Evolutionary conservation across 2,888 invertebrate species (phyloP).

Genomic region (Zelleria hepariella): DNA sequence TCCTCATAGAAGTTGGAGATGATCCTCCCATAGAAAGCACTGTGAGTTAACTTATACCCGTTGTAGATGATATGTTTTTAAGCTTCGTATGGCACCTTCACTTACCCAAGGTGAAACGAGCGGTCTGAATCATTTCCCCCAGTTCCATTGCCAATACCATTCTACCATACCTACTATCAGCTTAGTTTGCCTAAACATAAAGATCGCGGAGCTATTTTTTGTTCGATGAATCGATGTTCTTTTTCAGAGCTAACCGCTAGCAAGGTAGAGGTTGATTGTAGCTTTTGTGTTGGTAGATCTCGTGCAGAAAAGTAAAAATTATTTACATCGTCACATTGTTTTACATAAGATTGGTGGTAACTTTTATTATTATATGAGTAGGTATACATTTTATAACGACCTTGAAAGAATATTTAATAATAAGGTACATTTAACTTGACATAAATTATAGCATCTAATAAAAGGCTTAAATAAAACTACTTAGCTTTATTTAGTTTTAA

Average conservation of each 20-base stretch:
- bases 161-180: not conserved
- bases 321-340: too few relatives aligned
- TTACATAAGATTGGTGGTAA: too few relatives aligned
- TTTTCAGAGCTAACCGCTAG: too few relatives aligned
- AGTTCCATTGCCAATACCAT: not conserved
- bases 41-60: slow-evolving; percentile 15
- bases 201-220: not conserved
- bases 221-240: not conserved
- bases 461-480: not conserved
- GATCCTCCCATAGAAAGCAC: slow-evolving; percentile 23
- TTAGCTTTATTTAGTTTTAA: not conserved
- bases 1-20: slow-evolving; percentile 29
- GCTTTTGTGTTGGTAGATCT: too few relatives aligned
- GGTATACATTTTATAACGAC: not conserved
- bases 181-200: not conserved
- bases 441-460: not conserved
- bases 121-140: not conserved
- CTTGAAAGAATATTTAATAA: not conserved
- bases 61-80: not conserved
- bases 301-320: too few relatives aligned
- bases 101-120: not conserved
- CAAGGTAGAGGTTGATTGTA: too few relatives aligned
- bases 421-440: not conserved
- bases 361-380: too few relatives aligned
- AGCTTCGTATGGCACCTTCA: not conserved